phyloP scores from a whole-genome alignment of 1,140 invertebrate species.

The Matsumurasca onukii region DNA sequence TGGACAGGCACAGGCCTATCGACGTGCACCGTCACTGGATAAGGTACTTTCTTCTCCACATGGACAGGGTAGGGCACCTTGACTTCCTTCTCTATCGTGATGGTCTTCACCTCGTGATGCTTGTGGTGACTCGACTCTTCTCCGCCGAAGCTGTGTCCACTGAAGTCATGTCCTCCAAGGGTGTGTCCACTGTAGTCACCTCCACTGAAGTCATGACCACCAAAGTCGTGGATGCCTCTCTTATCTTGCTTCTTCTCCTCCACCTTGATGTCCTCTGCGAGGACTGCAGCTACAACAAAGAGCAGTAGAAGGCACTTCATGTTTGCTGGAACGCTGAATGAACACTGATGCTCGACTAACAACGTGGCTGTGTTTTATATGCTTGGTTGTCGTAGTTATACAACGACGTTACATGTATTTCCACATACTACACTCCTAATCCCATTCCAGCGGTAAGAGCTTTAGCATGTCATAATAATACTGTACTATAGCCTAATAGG shows the following conservation, averaged over 20 bases:
- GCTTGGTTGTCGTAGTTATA: background rate
- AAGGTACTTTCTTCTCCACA: slow-evolving; percentile 66
- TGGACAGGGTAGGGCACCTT: slow-evolving; percentile 63
- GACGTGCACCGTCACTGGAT: slow-evolving; percentile 68
- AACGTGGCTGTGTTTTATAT: background rate
- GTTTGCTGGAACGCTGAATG: slow-evolving; percentile 3
- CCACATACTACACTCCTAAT: no score
- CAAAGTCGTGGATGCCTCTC: slow-evolving; percentile 51
- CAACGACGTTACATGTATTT: background rate
- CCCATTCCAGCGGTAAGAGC: no score
- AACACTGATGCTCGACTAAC: background rate
- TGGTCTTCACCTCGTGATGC: slow-evolving; percentile 26
- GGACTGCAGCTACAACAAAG: slow-evolving; percentile 40
- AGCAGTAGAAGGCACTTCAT: slow-evolving; percentile 7
- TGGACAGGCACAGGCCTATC: slow-evolving; percentile 59
- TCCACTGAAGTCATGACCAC: slow-evolving; percentile 35
- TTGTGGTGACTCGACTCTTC: no score
- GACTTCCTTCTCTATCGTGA: slow-evolving; percentile 49
- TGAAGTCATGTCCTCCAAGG: slow-evolving; percentile 5
- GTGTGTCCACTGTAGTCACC: background rate
- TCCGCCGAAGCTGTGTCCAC: no score
- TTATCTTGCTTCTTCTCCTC: slow-evolving; percentile 55
- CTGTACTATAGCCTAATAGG: no score
- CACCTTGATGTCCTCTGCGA: slow-evolving; percentile 47
- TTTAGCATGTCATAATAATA: no score